Evolutionary conservation across 2,113 vertebrate genomes (phyloP), one percentile per base, ranked within the genome.

Genomic region (Erythrolamprus reginae): DNA sequence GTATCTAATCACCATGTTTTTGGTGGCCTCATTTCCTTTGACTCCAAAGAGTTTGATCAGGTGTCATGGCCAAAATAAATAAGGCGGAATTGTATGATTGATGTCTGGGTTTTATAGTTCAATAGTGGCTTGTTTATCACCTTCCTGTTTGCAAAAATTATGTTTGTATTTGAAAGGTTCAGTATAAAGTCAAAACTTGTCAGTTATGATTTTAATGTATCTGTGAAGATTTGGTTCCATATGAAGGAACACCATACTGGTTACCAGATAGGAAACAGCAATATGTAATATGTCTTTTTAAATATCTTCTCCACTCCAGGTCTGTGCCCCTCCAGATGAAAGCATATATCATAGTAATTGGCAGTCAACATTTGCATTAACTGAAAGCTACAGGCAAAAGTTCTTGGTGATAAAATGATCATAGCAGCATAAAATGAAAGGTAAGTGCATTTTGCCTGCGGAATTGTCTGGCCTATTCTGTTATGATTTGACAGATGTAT

Each of bases 351-450:
- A 84, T 84, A 24, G 89, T 88, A 38, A 53, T 51, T 90, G 85
- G 52, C 48, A 87, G 33, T 51, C 45, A 58, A 19, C 82, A 47
- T 24, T n/a, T 90, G 33, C 28, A 87, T 88, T 52, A 88, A 42
- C 47, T 28, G 45, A 84, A 90, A 53, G 13, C 55, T 91, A 92
- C 86, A 88, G 88, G 84, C 15, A 90, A 91, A 52, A 56, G 33
- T 89, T 88, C 38, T 50, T 65, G 24, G 65, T 90, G 42, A 89
- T 82, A 93, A 93, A 61, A 83, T 84, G 89, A 93, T 93, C 45
- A 95, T 88, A 92, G 90, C 58, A 52, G n/a, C 28, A 5, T 56
- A 26, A 84, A 2, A 2, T 83, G 86, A 90, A 87, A 87, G 89
- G 85, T 24, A 90, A 17, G 1, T 88, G 24, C 2, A 87, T 82